Conservation (phyloP, 1,140 invertebrate genomes). For the Heliothis virescens region DNA sequence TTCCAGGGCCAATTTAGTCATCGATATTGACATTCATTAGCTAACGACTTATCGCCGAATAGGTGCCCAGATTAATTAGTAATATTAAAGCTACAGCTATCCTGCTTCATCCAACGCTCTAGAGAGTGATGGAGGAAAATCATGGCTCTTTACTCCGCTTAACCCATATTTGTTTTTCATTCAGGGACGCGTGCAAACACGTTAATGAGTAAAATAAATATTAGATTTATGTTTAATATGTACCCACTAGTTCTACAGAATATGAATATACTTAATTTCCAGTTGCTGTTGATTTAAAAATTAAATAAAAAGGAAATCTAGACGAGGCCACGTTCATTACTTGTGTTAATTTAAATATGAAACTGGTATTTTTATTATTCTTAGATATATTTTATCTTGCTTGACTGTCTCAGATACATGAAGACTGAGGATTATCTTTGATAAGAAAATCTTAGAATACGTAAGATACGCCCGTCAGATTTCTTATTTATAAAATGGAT, state of each 20-base stretch:
- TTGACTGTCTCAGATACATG: slow-evolving; percentile 1
- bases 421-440: background rate
- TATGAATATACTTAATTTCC: background rate
- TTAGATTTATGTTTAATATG: background rate
- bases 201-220: slow-evolving; percentile 15
- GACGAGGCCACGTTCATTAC: background rate
- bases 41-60: slow-evolving; percentile 2
- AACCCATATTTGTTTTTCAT: slow-evolving; percentile 28
- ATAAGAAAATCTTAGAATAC: background rate
- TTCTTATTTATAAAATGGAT: background rate
- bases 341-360: slow-evolving; percentile 6
- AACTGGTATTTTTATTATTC: slow-evolving; percentile 12
- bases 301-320: background rate
- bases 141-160: slow-evolving; percentile 2
- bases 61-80: background rate
- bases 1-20: slow-evolving; percentile 14
- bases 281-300: background rate
- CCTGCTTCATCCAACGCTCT: background rate
- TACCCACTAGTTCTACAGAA: slow-evolving; percentile 5
- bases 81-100: background rate
- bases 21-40: slow-evolving; percentile 29
- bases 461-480: background rate
- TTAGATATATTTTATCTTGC: slow-evolving; percentile 14
- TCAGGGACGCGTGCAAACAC: slow-evolving; percentile 4
- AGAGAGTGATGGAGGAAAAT: background rate